Evolutionary conservation across 1,140 invertebrate species (phyloP).

Genomic region (Tetranychus urticae): DNA sequence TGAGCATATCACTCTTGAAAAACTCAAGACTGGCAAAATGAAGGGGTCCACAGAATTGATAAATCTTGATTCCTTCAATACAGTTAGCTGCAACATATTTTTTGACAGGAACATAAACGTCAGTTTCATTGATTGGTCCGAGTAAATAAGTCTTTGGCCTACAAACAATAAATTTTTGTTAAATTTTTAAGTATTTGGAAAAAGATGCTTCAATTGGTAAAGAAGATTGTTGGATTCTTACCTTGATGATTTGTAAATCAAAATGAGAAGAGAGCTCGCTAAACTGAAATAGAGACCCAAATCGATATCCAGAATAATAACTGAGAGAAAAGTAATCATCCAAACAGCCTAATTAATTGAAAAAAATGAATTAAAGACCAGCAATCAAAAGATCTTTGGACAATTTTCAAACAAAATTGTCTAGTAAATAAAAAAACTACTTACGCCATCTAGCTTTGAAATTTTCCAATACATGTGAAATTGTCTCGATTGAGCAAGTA

Average conservation of each 20-base stretch:
- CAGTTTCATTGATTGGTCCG: constrained; percentile 40
- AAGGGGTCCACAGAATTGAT: constrained; percentile 22
- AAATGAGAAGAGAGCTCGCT: constrained; percentile 24
- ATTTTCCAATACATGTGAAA: constrained; percentile 20
- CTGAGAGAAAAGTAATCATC: constrained; percentile 26
- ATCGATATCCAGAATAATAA: constrained; percentile 28
- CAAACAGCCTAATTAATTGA: constrained; percentile 20
- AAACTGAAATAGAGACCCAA: constrained; percentile 26
- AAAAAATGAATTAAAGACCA: background rate
- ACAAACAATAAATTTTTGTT: constrained; percentile 20
- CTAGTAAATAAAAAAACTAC: background rate
- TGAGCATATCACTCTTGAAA: constrained; percentile 23
- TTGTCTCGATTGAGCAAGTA: constrained; percentile 24
- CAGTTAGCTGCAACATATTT: constrained; percentile 31
- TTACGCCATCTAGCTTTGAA: constrained; percentile 24
- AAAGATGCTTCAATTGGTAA: background rate
- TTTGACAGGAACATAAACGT: constrained; percentile 45
- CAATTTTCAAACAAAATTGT: too few species aligned
- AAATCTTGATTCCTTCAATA: constrained; percentile 23
- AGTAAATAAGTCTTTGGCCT: constrained; percentile 22
- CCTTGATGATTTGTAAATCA: constrained; percentile 8
- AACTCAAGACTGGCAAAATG: constrained; percentile 18
- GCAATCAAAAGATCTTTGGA: too few species aligned
- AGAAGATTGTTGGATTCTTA: background rate
- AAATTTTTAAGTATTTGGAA: background rate